These are phyloP conservation scores for Urocolius indicus DNA, from an alignment of 2,113 vertebrate species.

Conservation along the genomic window DNA sequence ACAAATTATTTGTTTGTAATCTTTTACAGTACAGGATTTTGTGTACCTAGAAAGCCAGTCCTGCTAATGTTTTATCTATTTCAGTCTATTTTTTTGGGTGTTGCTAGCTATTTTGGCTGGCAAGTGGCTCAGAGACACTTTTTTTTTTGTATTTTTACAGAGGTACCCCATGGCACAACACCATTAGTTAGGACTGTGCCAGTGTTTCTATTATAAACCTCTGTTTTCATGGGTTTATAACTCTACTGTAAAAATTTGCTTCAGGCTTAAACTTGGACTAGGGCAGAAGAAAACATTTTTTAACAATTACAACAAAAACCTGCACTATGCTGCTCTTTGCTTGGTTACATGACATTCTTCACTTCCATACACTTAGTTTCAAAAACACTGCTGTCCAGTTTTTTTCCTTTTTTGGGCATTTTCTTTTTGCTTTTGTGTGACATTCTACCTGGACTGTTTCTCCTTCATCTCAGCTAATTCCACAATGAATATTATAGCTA, in stretches of 20 bases:
- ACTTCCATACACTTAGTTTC: constrained; percentile 12
- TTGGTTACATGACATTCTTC: constrained; percentile 22
- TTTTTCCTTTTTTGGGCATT: neutral
- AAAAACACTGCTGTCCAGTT: neutral
- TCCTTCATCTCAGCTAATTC: neutral
- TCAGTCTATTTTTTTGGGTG: neutral
- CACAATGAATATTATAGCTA: neutral
- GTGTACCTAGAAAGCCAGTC: neutral
- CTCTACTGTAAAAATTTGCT: constrained; percentile 71
- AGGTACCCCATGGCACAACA: constrained; percentile 38
- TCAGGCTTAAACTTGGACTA: constrained; percentile 59
- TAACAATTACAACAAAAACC: constrained; percentile 60
- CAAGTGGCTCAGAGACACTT: neutral
- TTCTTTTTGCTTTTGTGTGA: neutral
- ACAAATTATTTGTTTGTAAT: constrained; percentile 35
- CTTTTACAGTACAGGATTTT: neutral
- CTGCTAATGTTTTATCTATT: constrained; percentile 9
- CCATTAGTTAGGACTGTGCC: constrained; percentile 50
- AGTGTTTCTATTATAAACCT: constrained; percentile 74
- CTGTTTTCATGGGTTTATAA: constrained; percentile 73
- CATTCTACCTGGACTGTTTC: neutral
- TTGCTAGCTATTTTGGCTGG: constrained; percentile 41
- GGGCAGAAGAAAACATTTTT: constrained; percentile 56
- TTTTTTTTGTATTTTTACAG: constrained; percentile 42
- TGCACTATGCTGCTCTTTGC: constrained; percentile 33